These are phyloP conservation scores for Drosophila anomalata DNA, from an alignment of 2,888 invertebrate genomes.

Conservation along the genomic window DNA sequence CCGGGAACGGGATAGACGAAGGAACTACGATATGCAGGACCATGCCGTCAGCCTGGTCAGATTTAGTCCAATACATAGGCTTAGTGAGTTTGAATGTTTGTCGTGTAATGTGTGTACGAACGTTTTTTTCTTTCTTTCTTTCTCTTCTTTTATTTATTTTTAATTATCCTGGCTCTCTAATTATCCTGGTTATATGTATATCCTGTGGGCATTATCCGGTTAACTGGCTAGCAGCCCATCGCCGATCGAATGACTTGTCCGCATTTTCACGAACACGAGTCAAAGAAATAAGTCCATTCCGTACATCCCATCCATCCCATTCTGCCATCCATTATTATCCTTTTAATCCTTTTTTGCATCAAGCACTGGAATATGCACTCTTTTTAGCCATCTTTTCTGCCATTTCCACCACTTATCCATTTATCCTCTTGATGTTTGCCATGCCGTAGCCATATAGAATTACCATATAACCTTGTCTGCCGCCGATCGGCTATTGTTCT, in stretches of 20 bases:
- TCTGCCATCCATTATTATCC: neutral
- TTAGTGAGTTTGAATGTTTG: constrained; percentile 86
- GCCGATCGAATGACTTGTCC: constrained; percentile 32
- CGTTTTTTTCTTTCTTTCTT: constrained; percentile 20
- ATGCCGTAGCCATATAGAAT: constrained; percentile 29
- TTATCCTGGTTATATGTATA: neutral
- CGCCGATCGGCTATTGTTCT: constrained; percentile 41
- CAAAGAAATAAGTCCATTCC: constrained; percentile 1
- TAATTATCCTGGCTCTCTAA: constrained; percentile 1
- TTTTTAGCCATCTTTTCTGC: neutral
- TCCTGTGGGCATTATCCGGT: constrained; percentile 1
- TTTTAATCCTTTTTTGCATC: neutral
- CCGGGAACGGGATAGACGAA: constrained; percentile 91
- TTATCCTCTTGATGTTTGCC: constrained; percentile 39
- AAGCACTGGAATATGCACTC: neutral
- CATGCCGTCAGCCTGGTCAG: constrained; percentile 93
- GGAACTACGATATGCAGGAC: constrained; percentile 92
- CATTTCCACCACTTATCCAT: constrained; percentile 1
- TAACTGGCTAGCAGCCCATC: constrained; percentile 2
- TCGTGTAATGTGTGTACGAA: constrained; percentile 64
- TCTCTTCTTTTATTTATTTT: constrained; percentile 2
- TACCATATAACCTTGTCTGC: constrained; percentile 20
- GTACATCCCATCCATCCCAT: constrained; percentile 5
- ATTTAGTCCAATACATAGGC: constrained; percentile 89
- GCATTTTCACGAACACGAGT: constrained; percentile 5